Conservation (phyloP, 92 coral and sea anemone species). For the Muricea muricata region DNA sequence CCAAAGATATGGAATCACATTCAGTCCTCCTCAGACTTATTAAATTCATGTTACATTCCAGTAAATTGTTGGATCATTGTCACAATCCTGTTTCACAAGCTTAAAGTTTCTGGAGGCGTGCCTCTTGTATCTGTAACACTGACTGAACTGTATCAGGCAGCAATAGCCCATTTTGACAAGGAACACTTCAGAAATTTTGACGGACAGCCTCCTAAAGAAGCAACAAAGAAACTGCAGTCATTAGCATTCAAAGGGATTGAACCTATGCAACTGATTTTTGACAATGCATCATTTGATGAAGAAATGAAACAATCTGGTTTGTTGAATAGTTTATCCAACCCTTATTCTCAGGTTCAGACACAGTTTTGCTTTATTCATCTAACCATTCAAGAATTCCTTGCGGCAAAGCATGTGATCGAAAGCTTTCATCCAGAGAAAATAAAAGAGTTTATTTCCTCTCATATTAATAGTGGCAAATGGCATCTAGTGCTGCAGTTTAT, state of each 20-base stretch:
- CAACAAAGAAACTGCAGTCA: background rate
- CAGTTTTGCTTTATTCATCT: background rate
- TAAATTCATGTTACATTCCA: conserved; percentile 63
- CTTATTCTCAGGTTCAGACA: background rate
- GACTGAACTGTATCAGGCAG: background rate
- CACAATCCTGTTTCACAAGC: background rate
- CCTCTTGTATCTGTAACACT: background rate
- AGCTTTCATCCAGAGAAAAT: background rate
- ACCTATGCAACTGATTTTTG: background rate
- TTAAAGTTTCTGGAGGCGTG: background rate
- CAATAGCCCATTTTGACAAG: background rate
- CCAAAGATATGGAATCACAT: conserved; percentile 41
- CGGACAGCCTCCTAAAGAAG: background rate
- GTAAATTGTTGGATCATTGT: conserved; percentile 64
- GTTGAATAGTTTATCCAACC: background rate
- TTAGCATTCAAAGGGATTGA: background rate
- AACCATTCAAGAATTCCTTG: conserved; percentile 14
- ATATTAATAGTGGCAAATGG: background rate
- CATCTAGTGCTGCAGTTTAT: conserved; percentile 18
- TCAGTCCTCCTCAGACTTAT: conserved; percentile 17
- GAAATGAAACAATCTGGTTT: background rate
- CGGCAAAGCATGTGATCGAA: background rate
- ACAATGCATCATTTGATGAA: background rate
- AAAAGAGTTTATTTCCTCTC: background rate
- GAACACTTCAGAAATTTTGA: background rate